Base-by-base conservation (phyloP, 2,888 invertebrate genomes). In the Encarsia formosa region DNA sequence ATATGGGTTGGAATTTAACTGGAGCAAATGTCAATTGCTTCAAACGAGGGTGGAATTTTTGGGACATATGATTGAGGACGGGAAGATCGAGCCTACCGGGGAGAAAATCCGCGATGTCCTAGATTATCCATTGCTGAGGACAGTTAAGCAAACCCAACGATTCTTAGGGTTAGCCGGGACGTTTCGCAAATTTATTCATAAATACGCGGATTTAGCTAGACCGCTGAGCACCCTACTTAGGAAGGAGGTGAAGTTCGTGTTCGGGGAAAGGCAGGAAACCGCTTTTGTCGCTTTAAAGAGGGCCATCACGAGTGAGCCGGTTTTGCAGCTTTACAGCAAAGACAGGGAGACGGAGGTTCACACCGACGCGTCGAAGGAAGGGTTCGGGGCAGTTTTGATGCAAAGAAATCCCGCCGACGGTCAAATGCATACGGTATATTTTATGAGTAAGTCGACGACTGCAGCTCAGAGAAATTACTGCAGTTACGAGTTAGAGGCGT, bases 401-500 rank as follows among this genome's bases (percentile, higher is more conserved):
- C 49, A 56, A 44, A 20, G 38, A 22, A 23, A 22, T n/a, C 20
- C 11, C 19, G 45, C 40, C 3, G 58, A 56, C 34, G 24, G 24
- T 6, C 6, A n/a, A 8, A 41, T 59, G 13, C 58, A 63, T 35
- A 60, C 60, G 0, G 54, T 61, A 2, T 59, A 58, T 29, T 63
- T 51, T 37, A 56, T 61, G 23, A 63, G 61, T 13, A 48, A 59
- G 3, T 62, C 61, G 32, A 63, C 63, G 0, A 58, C 59, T 1
- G 40, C 48, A 1, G 62, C 57, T 1, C 60, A 61, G 32, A 47
- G 52, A 29, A 56, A 56, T 23, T 65, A 61, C 24, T 32, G 52
- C n/a, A 63, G 62, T 38, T 64, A 61, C 29, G 62, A 65, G 50
- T 37, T 64, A 1, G 62, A 62, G 34, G 59, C 61, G 0, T 19